phyloP scores from a whole-genome alignment of 2,888 invertebrate species.

The Exocentrus adspersus region DNA sequence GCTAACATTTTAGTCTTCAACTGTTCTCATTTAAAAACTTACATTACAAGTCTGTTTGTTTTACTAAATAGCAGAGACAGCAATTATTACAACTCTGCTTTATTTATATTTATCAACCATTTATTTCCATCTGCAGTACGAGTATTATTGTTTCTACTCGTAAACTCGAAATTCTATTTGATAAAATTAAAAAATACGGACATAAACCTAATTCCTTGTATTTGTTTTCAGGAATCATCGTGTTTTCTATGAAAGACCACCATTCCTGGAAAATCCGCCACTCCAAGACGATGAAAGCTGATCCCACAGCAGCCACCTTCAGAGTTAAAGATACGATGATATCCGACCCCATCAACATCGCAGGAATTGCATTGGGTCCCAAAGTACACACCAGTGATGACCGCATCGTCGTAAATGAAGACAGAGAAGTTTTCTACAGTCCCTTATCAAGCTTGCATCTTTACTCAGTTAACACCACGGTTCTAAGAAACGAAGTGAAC shows the following conservation, averaged over 20 bases:
- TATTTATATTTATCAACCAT: too few relatives aligned
- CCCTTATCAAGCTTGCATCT: slow-evolving; percentile 76
- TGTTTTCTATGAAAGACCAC: slow-evolving; percentile 72
- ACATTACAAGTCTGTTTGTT: too few relatives aligned
- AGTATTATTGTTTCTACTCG: too few relatives aligned
- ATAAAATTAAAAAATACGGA: too few relatives aligned
- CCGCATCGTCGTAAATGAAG: slow-evolving; percentile 50
- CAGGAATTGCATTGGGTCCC: slow-evolving; percentile 78
- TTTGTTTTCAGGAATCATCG: slow-evolving; percentile 70
- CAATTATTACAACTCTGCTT: too few relatives aligned
- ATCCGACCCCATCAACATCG: slow-evolving; percentile 71
- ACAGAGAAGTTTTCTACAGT: slow-evolving; percentile 71
- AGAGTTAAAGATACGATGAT: slow-evolving; percentile 70
- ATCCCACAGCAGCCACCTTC: slow-evolving; percentile 69
- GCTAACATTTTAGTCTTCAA: too few relatives aligned
- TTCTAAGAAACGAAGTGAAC: slow-evolving; percentile 68
- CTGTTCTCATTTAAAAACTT: too few relatives aligned
- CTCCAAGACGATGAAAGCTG: slow-evolving; percentile 71
- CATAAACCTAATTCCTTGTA: background rate
- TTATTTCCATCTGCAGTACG: too few relatives aligned
- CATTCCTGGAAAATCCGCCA: slow-evolving; percentile 78
- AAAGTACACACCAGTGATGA: slow-evolving; percentile 43
- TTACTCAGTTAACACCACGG: slow-evolving; percentile 72
- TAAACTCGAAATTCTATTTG: too few relatives aligned
- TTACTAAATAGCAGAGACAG: too few relatives aligned